Conservation (phyloP, 2,888 invertebrate genomes). For the Stenolophus ochropezus region DNA sequence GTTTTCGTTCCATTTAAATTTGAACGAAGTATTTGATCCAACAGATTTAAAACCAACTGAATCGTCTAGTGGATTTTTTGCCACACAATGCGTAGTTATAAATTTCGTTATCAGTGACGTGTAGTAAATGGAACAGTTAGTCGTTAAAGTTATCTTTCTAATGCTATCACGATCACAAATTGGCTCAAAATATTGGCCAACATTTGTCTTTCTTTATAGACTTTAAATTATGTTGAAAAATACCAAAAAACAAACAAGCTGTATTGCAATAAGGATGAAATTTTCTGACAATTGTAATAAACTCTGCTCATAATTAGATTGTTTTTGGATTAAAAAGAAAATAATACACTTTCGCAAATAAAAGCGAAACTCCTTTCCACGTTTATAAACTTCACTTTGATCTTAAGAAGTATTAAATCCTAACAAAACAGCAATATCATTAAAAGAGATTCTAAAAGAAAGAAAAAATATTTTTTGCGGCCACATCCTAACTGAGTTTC, state of each 20-base stretch:
- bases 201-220: background rate
- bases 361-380: background rate
- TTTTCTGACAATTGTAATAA: background rate
- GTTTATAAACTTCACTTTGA: slow-evolving; percentile 28
- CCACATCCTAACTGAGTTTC: slow-evolving; percentile 2
- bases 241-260: too few relatives aligned
- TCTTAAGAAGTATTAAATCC: slow-evolving; percentile 18
- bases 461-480: background rate
- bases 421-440: slow-evolving; percentile 9
- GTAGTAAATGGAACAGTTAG: slow-evolving; percentile 8
- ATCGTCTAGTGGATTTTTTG: background rate
- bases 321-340: slow-evolving; percentile 18
- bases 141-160: slow-evolving; percentile 16
- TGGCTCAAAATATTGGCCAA: background rate
- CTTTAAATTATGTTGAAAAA: too few relatives aligned
- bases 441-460: slow-evolving; percentile 1
- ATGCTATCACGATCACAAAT: background rate
- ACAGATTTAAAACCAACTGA: background rate
- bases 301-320: background rate
- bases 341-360: slow-evolving; percentile 1
- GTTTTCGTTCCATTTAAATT: background rate
- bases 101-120: slow-evolving; percentile 4
- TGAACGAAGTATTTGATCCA: background rate
- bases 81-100: slow-evolving; percentile 9
- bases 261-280: too few relatives aligned